Evolutionary conservation across 2,113 vertebrate genomes (phyloP).

Genomic region (Prinia subflava): DNA sequence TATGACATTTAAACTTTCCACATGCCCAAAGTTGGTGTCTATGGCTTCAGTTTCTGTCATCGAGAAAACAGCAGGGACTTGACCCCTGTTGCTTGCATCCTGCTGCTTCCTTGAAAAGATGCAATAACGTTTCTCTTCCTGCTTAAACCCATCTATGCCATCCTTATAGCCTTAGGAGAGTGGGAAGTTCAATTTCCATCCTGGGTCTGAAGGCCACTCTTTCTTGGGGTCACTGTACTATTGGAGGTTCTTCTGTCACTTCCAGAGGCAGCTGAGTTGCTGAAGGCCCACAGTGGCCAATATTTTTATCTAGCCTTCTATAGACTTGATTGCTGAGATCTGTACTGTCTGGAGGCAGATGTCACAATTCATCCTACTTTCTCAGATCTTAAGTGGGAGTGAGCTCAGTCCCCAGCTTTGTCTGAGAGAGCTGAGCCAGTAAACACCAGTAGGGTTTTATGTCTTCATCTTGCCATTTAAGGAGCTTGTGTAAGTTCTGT

Average conservation of each 20-base stretch:
- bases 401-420: not conserved
- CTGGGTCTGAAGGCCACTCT: not conserved
- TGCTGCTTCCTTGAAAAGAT: not conserved
- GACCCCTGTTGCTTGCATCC: not conserved
- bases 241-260: not conserved
- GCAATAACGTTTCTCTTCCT: not conserved
- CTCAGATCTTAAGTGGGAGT: not conserved
- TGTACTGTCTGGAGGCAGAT: slow-evolving; percentile 5
- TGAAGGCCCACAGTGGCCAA: not conserved
- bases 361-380: not conserved
- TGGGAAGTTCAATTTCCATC: not conserved
- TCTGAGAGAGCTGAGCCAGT: not conserved
- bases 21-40: not conserved
- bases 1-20: not conserved
- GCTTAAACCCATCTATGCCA: not conserved
- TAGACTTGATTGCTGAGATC: not conserved
- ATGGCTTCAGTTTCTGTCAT: not conserved
- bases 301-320: slow-evolving; percentile 11
- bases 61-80: not conserved
- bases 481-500: not conserved
- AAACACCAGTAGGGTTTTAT: not conserved
- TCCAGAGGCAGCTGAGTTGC: not conserved
- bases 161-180: not conserved
- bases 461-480: not conserved
- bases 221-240: not conserved